Percentiles rank a stretch among this genome's conserved stretches.
Evolutionary conservation across 2,888 invertebrate genomes (phyloP).

Genomic region (Cephus pygmeus): DNA sequence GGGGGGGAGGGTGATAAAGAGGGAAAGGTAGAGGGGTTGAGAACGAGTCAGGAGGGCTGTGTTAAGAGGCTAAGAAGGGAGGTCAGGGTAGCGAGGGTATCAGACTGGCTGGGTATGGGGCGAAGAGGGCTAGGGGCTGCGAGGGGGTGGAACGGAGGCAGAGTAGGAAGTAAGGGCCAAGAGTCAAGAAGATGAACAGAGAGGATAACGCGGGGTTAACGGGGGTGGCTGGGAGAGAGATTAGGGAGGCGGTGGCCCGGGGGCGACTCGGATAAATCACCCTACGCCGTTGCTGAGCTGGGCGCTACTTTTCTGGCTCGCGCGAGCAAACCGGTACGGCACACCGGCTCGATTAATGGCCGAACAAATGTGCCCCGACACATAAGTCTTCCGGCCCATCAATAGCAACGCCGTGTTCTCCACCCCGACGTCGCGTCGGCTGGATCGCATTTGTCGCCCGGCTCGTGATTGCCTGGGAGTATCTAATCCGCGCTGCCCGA

Average conservation of each 20-base stretch:
- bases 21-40: constrained; percentile 5
- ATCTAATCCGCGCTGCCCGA: constrained; percentile 3
- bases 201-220: constrained; percentile 45
- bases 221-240: constrained; percentile 42
- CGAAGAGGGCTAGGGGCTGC: constrained; percentile 4
- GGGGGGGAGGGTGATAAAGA: not conserved
- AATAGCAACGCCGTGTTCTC: constrained; percentile 31
- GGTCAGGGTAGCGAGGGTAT: constrained; percentile 5
- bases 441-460: constrained; percentile 17
- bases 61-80: not conserved
- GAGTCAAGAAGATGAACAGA: constrained; percentile 48
- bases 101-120: not conserved
- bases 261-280: constrained; percentile 48
- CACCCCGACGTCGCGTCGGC: constrained; percentile 13
- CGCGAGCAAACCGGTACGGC: constrained; percentile 13
- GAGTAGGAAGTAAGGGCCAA: constrained; percentile 36
- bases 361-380: constrained; percentile 42
- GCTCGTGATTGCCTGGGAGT: not conserved
- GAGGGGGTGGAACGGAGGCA: constrained; percentile 18
- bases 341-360: constrained; percentile 38
- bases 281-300: constrained; percentile 30
- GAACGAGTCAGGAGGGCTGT: not conserved
- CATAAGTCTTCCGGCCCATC: constrained; percentile 40
- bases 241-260: constrained; percentile 48
- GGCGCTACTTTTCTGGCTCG: constrained; percentile 33